phyloP scores from a whole-genome alignment of 2,797 vertebrate genomes.

The Catostomus latipinnis region DNA sequence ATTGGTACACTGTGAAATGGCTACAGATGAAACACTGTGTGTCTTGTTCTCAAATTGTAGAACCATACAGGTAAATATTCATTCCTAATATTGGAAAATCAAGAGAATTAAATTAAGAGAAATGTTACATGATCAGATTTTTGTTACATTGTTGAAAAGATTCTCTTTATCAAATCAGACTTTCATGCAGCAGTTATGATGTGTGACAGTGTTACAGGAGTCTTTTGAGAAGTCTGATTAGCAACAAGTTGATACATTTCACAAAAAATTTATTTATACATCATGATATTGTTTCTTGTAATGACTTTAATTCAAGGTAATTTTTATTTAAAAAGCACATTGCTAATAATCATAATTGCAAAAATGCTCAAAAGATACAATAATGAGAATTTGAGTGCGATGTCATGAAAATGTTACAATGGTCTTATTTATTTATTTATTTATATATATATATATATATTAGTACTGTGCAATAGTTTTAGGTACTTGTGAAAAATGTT shows the following conservation, averaged over 20 bases:
- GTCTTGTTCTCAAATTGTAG: background rate
- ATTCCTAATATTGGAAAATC: constrained; percentile 8
- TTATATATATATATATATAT: no score
- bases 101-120: background rate
- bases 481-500: no score
- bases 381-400: no score
- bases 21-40: constrained; percentile 25
- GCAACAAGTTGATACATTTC: background rate
- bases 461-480: no score
- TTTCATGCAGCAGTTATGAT: background rate
- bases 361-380: no score
- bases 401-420: no score
- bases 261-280: background rate
- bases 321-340: no score
- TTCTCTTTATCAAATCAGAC: background rate
- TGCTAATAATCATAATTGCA: no score
- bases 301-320: no score
- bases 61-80: background rate
- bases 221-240: background rate
- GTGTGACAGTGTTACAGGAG: background rate
- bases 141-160: background rate
- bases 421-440: no score
- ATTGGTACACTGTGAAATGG: constrained; percentile 56
- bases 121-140: background rate
- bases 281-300: no score